Percentiles rank a stretch among this genome's conserved stretches.
These are phyloP conservation scores for Hippocampus kuda DNA, from an alignment of 2,797 vertebrate species.

Conservation along the genomic window DNA sequence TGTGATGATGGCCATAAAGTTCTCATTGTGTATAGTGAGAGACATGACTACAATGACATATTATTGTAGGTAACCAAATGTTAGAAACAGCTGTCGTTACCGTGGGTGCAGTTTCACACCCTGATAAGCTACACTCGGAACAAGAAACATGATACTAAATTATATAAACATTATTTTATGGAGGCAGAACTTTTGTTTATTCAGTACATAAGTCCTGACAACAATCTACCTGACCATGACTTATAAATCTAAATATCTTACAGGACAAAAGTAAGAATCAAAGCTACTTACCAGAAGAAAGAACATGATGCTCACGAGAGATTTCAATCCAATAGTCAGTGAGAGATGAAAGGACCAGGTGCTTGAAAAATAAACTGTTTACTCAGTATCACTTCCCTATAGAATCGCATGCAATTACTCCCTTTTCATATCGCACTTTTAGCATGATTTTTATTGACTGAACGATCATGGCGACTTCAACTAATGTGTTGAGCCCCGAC, in stretches of 20 bases:
- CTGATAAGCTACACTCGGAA: too few relatives aligned
- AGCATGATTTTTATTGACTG: neutral
- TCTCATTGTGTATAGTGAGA: neutral
- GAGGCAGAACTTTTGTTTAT: neutral
- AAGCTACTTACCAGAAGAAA: slow-evolving; percentile 40
- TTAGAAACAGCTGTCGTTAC: neutral
- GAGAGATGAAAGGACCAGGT: slow-evolving; percentile 54
- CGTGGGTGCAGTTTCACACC: too few relatives aligned
- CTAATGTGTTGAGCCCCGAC: too few relatives aligned
- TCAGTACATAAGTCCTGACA: neutral
- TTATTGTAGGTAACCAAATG: neutral
- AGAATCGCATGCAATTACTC: neutral
- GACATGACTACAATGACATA: neutral
- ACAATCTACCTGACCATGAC: neutral
- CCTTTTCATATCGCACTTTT: neutral
- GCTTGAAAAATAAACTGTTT: slow-evolving; percentile 47
- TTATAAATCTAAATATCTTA: neutral
- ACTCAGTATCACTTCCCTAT: slow-evolving; percentile 57
- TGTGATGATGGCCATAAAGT: neutral
- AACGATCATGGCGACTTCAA: too few relatives aligned
- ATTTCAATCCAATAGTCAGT: neutral
- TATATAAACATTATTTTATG: neutral
- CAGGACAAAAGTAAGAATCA: slow-evolving; percentile 10
- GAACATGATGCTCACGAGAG: slow-evolving; percentile 34
- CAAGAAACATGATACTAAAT: too few relatives aligned